Conservation (phyloP, 2,888 invertebrate genomes). For the Rhabditophanes sp. region DNA sequence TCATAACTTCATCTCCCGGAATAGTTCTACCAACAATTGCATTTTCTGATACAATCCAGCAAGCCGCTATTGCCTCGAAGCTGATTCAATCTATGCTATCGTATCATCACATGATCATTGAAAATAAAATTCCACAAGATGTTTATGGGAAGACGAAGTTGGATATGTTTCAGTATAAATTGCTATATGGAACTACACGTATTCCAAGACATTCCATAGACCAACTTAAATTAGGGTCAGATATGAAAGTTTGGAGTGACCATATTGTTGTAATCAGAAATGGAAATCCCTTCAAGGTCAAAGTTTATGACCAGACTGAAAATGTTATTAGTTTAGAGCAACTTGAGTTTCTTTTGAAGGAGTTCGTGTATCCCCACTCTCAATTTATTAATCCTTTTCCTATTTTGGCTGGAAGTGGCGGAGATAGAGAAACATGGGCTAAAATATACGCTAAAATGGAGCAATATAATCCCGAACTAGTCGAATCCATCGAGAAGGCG, state of each 20-base stretch:
- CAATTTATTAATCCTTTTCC: conserved; percentile 14
- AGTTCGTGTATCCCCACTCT: conserved; percentile 11
- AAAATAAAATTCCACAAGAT: conserved; percentile 53
- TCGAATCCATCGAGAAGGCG: too few species aligned
- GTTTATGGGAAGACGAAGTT: conserved; percentile 59
- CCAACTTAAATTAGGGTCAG: conserved; percentile 27
- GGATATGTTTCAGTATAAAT: conserved; percentile 79
- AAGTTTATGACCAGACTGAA: conserved; percentile 29
- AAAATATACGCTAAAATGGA: conserved; percentile 23
- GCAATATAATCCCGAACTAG: too few species aligned
- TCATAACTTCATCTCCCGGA: conserved; percentile 51
- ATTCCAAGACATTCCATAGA: conserved; percentile 19
- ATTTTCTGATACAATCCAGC: conserved; percentile 20
- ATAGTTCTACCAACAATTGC: conserved; percentile 27
- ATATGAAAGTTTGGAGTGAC: conserved; percentile 13
- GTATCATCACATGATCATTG: conserved; percentile 24
- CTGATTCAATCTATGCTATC: conserved; percentile 29
- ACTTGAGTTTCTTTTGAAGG: conserved; percentile 53
- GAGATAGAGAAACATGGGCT: conserved; percentile 36
- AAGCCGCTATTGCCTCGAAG: conserved; percentile 35
- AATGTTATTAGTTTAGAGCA: conserved; percentile 53
- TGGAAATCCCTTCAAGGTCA: conserved; percentile 37
- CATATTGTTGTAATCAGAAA: conserved; percentile 37
- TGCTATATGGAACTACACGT: conserved; percentile 60
- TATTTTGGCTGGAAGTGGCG: conserved; percentile 29